phyloP scores from a whole-genome alignment of 2,113 vertebrate species.

The Poecile atricapillus region DNA sequence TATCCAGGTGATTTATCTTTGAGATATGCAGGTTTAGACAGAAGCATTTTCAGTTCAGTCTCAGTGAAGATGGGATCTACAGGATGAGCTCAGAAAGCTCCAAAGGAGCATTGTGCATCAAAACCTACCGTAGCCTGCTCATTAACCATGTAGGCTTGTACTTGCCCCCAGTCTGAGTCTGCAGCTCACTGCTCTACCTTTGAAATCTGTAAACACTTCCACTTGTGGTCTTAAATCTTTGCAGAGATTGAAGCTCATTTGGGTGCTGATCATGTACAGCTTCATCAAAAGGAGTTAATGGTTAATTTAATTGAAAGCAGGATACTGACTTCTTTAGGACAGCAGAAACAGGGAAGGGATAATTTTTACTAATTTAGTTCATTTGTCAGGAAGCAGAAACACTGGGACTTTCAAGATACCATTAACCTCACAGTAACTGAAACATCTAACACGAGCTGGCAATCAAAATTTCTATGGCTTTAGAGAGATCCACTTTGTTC shows the following conservation, averaged over 20 bases:
- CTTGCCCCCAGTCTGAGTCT: not conserved
- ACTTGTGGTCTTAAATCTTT: not conserved
- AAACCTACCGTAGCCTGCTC: not conserved
- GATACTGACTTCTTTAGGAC: not conserved
- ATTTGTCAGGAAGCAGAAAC: not conserved
- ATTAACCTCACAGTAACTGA: not conserved
- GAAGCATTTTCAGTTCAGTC: not conserved
- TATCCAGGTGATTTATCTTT: not conserved
- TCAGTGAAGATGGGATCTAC: not conserved
- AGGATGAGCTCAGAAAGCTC: not conserved
- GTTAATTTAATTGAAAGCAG: not conserved
- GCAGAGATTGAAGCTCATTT: not conserved
- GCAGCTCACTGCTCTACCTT: not conserved
- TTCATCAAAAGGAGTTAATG: not conserved
- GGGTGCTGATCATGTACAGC: not conserved
- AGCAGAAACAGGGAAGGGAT: not conserved
- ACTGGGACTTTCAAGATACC: not conserved
- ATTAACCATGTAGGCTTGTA: not conserved
- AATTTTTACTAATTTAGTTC: not conserved
- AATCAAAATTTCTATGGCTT: not conserved
- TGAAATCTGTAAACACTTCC: not conserved
- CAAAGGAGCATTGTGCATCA: not conserved
- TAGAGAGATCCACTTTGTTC: not conserved
- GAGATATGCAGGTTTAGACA: not conserved
- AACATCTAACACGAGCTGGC: not conserved